Conservation (phyloP, 2,888 invertebrate genomes). For the Iselma pallidipennis region DNA sequence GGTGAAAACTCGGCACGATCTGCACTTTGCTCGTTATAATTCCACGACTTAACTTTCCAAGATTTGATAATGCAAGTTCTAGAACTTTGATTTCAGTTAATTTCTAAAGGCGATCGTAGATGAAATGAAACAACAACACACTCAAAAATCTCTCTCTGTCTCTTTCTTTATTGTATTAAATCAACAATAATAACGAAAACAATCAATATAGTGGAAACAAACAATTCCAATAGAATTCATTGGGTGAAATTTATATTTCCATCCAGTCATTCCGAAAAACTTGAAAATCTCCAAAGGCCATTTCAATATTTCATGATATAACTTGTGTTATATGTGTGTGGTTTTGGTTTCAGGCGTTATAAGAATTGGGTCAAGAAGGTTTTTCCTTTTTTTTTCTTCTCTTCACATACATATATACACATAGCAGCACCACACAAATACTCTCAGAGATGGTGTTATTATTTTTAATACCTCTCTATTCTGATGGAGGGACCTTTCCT, state of each 20-base stretch:
- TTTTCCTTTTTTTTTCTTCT: not conserved
- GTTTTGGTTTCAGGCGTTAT: not conserved
- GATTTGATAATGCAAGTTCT: conserved; percentile 29
- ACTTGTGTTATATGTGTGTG: not conserved
- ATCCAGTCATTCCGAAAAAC: not conserved
- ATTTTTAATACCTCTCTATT: not conserved
- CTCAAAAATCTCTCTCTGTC: too few relatives aligned
- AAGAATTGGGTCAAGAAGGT: not conserved
- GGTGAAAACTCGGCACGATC: conserved; percentile 31
- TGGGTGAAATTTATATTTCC: not conserved
- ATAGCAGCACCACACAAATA: not conserved
- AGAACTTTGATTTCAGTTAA: conserved; percentile 27
- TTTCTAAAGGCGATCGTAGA: conserved; percentile 6
- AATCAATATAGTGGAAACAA: not conserved
- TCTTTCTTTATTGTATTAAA: not conserved
- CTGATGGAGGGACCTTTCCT: not conserved
- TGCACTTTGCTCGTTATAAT: conserved; percentile 30
- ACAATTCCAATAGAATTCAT: not conserved
- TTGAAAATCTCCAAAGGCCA: not conserved
- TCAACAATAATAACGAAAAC: not conserved
- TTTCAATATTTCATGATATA: not conserved
- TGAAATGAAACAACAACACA: not conserved
- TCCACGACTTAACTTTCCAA: conserved; percentile 25
- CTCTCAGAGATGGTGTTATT: not conserved
- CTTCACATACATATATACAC: too few relatives aligned